These are phyloP conservation scores for Euplexia lucipara DNA, from an alignment of 2,888 invertebrate species.

Conservation along the genomic window DNA sequence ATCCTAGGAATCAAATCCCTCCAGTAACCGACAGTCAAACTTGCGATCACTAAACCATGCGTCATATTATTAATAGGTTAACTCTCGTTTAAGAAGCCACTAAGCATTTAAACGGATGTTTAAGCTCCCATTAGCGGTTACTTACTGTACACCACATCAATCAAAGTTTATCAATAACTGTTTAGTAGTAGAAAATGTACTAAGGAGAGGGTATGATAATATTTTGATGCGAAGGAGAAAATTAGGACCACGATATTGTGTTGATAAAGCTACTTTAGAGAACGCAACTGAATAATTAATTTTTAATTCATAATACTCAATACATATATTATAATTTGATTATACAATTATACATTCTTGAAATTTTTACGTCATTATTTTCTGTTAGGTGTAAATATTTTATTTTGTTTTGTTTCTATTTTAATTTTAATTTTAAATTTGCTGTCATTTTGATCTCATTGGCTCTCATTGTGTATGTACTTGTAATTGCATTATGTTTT, in stretches of 20 bases:
- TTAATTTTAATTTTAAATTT: too few relatives aligned
- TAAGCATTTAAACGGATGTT: slow-evolving; percentile 44
- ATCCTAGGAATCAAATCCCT: not conserved
- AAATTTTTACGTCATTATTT: too few relatives aligned
- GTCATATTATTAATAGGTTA: slow-evolving; percentile 25
- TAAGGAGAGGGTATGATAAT: not conserved
- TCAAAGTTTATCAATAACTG: slow-evolving; percentile 24
- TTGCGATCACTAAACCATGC: not conserved
- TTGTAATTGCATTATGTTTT: too few relatives aligned
- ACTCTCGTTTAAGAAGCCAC: slow-evolving; percentile 21
- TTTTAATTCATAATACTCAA: too few relatives aligned
- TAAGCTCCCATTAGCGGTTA: slow-evolving; percentile 37
- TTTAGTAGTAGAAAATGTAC: slow-evolving; percentile 15
- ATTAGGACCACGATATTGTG: not conserved
- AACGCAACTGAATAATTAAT: too few relatives aligned
- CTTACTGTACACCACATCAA: slow-evolving; percentile 45
- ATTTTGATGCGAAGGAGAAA: slow-evolving; percentile 9
- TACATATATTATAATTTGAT: too few relatives aligned
- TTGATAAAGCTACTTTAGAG: not conserved
- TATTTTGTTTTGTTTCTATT: too few relatives aligned
- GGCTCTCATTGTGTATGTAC: too few relatives aligned
- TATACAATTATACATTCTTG: too few relatives aligned
- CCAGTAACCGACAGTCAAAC: not conserved
- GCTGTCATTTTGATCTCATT: too few relatives aligned
- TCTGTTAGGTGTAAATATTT: too few relatives aligned